Conservation (phyloP, 2,113 vertebrate genomes). For the Strix uralensis region DNA sequence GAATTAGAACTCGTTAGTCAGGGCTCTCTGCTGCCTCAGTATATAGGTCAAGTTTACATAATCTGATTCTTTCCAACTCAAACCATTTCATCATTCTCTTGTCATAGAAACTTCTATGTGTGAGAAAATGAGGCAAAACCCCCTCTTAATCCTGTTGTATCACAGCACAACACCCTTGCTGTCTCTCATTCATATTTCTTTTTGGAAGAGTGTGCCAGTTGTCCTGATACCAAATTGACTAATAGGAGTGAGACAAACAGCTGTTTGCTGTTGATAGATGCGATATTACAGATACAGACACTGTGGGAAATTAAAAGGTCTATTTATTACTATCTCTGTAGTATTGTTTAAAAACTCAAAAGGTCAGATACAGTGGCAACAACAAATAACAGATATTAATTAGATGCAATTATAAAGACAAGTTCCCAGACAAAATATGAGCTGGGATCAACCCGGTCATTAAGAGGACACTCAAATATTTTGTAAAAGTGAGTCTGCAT, state of each 20-base stretch:
- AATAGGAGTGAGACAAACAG: background rate
- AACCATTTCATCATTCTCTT: background rate
- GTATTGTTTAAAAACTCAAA: background rate
- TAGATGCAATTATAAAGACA: background rate
- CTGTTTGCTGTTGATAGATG: background rate
- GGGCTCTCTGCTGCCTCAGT: background rate
- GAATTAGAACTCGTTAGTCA: background rate
- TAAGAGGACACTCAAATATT: background rate
- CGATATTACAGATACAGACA: background rate
- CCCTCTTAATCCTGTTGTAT: background rate
- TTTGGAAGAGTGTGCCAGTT: background rate
- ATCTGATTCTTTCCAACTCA: background rate
- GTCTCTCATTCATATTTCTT: background rate
- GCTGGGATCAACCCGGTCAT: background rate
- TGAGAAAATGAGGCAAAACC: background rate
- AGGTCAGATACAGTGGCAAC: background rate
- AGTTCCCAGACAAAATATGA: background rate
- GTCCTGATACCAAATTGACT: background rate
- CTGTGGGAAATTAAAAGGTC: constrained; percentile 1
- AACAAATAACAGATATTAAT: background rate
- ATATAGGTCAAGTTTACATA: background rate
- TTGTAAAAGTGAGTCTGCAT: background rate
- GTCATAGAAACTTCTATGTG: background rate
- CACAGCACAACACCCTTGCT: background rate
- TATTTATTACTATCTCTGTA: background rate